Evolutionary conservation across 92 coral and sea anemone genomes (phyloP), one percentile per base, ranked within the genome.

Genomic region (Galaxea fascicularis): DNA sequence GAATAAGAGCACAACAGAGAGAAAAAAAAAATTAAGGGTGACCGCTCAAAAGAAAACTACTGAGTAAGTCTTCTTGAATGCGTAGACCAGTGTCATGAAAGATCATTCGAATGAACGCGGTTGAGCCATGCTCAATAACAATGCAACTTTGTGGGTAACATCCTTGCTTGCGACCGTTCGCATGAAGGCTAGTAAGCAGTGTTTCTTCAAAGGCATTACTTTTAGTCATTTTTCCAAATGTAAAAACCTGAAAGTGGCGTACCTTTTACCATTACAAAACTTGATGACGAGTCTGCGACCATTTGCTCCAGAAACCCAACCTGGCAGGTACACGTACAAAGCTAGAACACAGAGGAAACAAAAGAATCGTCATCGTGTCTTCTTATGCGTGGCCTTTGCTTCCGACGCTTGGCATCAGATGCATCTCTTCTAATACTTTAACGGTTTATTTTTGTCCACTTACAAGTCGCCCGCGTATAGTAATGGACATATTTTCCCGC

Each of bases 191-290:
- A 49, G 56, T 11, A 15, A 49, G 56, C 56, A 49, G 56, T 15
- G 13, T 49, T 49, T 5, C 11, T 49, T 49, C 11, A 3, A 10
- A 49, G 17, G 56, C 11, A 7, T 12, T 10, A 49, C 14, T 49
- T 49, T 5, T 15, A 15, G 56, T 49, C 17, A 15, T 49, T 10
- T 15, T 49, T 49, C 17, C 26, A 62, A 76, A 28, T 4, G 16
- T 8, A 14, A 24, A 49, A 46, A 10, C 16, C 21, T 24, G 11
- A 12, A 21, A 45, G 57, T 13, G 25, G 74, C 86, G 35, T 83
- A 96, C 99, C 95, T 94, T 89, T 94, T 96, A 24, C 98, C 95
- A 69, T 91, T 94, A 90, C 98, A 94, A 74, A 94, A 96, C 84
- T 96, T 94, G 49, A 96, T 93, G 44, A 90, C 93, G 47, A 96